Base-by-base conservation (phyloP, 2,113 vertebrate species). In the Atractosteus spatula region DNA sequence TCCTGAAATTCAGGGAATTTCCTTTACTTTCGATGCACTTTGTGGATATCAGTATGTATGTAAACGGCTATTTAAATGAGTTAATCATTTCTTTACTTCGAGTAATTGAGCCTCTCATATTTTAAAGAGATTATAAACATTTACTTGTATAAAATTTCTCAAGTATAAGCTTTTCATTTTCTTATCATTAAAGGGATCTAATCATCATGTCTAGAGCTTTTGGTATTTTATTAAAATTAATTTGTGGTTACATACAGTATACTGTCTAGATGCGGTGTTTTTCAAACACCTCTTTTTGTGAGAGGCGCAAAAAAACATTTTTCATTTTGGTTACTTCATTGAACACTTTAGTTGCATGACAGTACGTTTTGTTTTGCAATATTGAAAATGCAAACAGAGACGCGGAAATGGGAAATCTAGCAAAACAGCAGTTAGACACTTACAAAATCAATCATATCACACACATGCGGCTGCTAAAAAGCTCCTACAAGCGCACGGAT, bases 31-130 rank as follows among this genome's bases (percentile, higher is more conserved):
- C 88, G 93, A 97, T 95, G 97, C 97, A 99, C 97, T 98, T 99
- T 98, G 97, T 99, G 96, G 94, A 98, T 97, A 93, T 95, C 93
- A 88, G 92, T 96, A 98, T 98, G 97, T 99, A 97, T 96, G 96
- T 98, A 95, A 92, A 95, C 96, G 90, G 94, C 87, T 98, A 97
- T 96, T 95, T 95, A 94, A 91, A 93, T 95, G 91, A 95, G 94
- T 97, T 97, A 93, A 92, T 88, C 92, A 90, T 97, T 95, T 94
- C 89, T 91, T 96, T 96, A 89, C 90, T 96, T 86, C 71, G 63
- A 75, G 67, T 57, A 73, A 73, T 57, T 72, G 57, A 59, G 71
- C 63, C 63, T 55, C 55, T 91, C 89, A 88, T 87, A 59, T 78
- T 88, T 92, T 94, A 89, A 92, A 93, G 90, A 95, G 96, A 94